Conservation (phyloP, 2,113 vertebrate genomes). For the Ammodytes marinus region DNA sequence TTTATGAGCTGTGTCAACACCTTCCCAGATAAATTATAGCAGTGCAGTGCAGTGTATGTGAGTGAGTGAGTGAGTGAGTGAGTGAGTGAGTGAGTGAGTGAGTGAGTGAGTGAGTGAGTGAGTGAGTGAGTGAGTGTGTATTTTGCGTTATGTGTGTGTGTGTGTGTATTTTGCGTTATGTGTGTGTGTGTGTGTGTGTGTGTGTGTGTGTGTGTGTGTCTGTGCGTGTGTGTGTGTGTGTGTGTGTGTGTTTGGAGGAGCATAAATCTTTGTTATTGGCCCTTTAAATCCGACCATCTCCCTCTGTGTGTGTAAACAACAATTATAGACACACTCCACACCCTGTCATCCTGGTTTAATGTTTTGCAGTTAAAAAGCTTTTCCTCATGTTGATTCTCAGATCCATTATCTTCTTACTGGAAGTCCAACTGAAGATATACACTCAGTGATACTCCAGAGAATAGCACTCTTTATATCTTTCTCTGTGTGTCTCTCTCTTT, state of each 20-base stretch:
- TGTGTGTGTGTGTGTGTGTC: no score
- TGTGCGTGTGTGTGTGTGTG: no score
- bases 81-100: no score
- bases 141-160: no score
- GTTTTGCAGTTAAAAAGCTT: not conserved
- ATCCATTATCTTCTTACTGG: slow-evolving; percentile 38
- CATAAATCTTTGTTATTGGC: not conserved
- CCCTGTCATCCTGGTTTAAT: no score
- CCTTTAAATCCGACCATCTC: not conserved
- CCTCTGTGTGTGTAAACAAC: not conserved
- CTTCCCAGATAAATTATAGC: not conserved
- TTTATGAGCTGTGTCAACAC: no score
- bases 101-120: no score
- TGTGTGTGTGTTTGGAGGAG: not conserved
- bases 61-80: no score
- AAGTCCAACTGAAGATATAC: slow-evolving; percentile 23
- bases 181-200: no score
- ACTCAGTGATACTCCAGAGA: slow-evolving; percentile 19
- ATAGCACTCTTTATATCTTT: not conserved
- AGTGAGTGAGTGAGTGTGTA: no score
- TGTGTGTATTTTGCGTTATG: no score
- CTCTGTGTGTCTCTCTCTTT: not conserved
- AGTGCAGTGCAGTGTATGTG: no score
- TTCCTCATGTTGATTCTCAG: not conserved
- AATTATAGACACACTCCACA: not conserved